Conservation (phyloP, 2,113 vertebrate genomes). For the Ictidomys tridecemlineatus region DNA sequence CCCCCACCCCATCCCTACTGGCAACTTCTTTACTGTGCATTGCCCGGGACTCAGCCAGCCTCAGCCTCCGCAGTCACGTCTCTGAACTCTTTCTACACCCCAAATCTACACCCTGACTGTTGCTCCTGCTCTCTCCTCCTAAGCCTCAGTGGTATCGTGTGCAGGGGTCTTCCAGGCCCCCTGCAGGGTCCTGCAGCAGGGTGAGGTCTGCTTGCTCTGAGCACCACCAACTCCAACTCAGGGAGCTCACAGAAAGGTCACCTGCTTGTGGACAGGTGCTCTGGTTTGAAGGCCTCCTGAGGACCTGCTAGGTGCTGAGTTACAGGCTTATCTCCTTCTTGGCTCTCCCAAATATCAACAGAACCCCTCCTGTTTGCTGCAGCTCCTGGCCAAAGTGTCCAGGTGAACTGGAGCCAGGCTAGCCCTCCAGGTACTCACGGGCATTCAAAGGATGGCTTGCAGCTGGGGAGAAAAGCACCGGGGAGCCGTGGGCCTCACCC, state of each 20-base stretch:
- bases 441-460: too few species aligned
- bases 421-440: too few species aligned
- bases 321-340: too few species aligned
- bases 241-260: neutral
- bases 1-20: neutral
- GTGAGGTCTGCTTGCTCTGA: neutral
- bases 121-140: neutral
- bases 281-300: neutral
- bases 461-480: neutral
- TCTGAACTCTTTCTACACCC: too few species aligned
- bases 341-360: neutral
- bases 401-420: too few species aligned
- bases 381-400: too few species aligned
- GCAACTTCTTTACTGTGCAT: rapidly evolving
- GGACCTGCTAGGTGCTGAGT: neutral
- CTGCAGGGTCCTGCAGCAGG: rapidly evolving
- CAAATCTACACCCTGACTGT: neutral
- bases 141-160: rapidly evolving
- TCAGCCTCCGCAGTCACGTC: rapidly evolving
- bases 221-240: rapidly evolving
- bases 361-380: neutral
- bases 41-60: neutral
- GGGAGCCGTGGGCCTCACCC: neutral
- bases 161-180: rapidly evolving
- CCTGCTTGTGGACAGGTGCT: neutral